Conservation (phyloP, 2,113 vertebrate genomes). For the Pimephales promelas region DNA sequence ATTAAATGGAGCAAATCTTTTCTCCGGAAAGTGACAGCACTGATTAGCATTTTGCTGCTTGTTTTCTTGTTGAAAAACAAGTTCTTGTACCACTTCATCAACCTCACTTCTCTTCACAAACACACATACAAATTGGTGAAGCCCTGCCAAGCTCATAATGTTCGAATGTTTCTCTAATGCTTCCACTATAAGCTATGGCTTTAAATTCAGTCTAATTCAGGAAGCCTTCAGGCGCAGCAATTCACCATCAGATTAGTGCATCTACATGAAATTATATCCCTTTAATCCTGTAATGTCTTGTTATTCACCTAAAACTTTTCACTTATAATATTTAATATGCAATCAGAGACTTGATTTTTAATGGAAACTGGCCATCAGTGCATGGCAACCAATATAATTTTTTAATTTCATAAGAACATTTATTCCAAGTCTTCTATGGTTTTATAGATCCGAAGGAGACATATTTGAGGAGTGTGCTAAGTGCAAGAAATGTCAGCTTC, state of each 20-base stretch:
- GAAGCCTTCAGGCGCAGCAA: constrained; percentile 17
- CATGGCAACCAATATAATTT: background rate
- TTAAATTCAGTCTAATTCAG: constrained; percentile 21
- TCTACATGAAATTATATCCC: constrained; percentile 19
- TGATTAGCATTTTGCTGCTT: constrained; percentile 55
- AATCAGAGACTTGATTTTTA: constrained; percentile 7
- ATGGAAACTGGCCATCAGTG: constrained; percentile 19
- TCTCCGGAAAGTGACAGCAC: constrained; percentile 43
- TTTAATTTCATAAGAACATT: too few species aligned
- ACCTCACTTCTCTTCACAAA: background rate
- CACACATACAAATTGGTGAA: constrained; percentile 6
- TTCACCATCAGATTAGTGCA: constrained; percentile 31
- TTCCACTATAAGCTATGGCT: constrained; percentile 30
- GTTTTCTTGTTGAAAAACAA: constrained; percentile 37
- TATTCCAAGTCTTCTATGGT: background rate
- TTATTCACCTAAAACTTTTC: constrained; percentile 12
- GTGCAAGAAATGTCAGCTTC: background rate
- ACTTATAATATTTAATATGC: constrained; percentile 28
- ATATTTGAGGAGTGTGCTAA: background rate
- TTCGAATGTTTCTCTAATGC: constrained; percentile 33
- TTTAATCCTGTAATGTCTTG: constrained; percentile 27
- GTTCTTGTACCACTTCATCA: constrained; percentile 39
- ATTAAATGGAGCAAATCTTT: constrained; percentile 51
- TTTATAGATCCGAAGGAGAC: background rate
- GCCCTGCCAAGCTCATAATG: constrained; percentile 37